A percentile compares a stretch with the other conserved stretches of the same genome.
phyloP scores from a whole-genome alignment of 2,888 invertebrate genomes.

The Antheraea assamensis region DNA sequence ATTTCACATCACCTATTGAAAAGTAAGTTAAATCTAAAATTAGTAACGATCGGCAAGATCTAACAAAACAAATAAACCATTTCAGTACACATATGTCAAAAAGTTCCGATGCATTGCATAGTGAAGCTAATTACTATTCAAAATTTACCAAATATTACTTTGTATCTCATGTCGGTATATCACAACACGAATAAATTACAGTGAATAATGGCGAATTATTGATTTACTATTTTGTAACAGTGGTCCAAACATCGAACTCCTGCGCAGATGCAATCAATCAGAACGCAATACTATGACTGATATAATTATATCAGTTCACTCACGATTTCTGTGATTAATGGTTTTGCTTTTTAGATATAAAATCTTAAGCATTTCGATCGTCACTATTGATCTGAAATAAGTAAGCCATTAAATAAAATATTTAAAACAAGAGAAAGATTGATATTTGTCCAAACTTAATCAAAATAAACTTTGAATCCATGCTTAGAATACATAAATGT shows the following conservation, averaged over 20 bases:
- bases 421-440: no score
- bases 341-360: background rate
- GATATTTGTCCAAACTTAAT: no score
- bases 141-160: background rate
- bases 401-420: background rate
- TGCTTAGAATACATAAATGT: no score
- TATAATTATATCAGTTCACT: conserved; percentile 34
- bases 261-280: conserved; percentile 12
- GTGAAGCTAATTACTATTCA: background rate
- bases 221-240: conserved; percentile 8
- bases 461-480: no score
- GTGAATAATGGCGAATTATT: background rate
- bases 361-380: background rate
- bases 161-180: background rate
- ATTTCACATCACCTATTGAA: no score
- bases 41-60: no score
- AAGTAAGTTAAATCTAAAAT: no score
- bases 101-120: background rate
- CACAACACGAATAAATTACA: background rate
- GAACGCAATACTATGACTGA: conserved; percentile 20
- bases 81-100: no score
- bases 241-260: conserved; percentile 2
- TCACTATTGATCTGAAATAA: background rate
- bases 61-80: no score
- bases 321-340: conserved; percentile 34